Base-by-base conservation (phyloP, 1,140 invertebrate species). In the Drosophila carrolli region DNA sequence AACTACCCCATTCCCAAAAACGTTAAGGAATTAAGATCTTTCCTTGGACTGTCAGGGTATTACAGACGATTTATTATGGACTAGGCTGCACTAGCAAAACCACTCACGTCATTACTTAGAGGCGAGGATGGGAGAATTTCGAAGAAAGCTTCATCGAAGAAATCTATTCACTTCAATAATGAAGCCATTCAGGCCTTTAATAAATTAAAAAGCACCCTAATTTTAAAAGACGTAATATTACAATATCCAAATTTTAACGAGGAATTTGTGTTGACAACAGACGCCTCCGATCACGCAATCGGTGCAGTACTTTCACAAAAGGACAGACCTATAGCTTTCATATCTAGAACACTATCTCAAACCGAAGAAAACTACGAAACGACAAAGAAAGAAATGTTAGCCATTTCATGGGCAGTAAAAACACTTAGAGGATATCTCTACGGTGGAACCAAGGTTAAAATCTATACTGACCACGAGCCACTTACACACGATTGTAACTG, bases 351-450 rank as follows among this genome's bases (percentile, higher is more conserved):
- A 5, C 46, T 92, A 14, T 78, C 43, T 4, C 75, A 80, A 51
- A 62, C 59, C n/a, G 78, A 38, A 82, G 91, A 79, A 55, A 80
- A 63, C 50, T 61, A 61, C 63, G 27, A 90, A 54, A 51, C 61
- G 11, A 92, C 48, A 53, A 81, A 92, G 61, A 92, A 85, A 68
- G 78, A 88, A 53, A 75, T 80, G n/a, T 53, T 85, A 27, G 70
- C 59, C n/a, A 93, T 95, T 8, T 65, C 94, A 1, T 94, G 90
- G 81, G 93, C 79, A 16, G 55, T 86, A 6, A 89, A 74, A 51
- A 67, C 92, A 37, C 93, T 93, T 43, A 58, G 80, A 35, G 81
- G 79, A 37, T 92, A 91, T 72, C 48, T 91, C 29, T 83, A 79
- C 35, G 78, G 78, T 47, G 75, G 74, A 38, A 41, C 53, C 14